These are phyloP conservation scores for Drosophila triauraria DNA, from an alignment of 1,140 invertebrate species.

Conservation along the genomic window DNA sequence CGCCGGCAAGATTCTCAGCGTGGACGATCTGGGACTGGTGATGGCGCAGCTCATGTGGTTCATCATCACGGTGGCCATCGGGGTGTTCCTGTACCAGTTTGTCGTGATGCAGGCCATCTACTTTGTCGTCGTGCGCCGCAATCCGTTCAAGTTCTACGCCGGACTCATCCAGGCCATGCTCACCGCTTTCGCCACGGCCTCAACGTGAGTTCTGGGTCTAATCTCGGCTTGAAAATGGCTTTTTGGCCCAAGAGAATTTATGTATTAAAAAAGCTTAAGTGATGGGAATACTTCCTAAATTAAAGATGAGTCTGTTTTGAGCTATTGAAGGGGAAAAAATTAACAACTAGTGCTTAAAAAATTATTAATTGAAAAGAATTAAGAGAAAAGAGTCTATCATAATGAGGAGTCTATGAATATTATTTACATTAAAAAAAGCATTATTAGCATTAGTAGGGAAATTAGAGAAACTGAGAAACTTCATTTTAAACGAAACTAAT, in stretches of 20 bases:
- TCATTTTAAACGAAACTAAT: no score
- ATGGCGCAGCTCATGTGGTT: constrained; percentile 95
- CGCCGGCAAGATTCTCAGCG: constrained; percentile 94
- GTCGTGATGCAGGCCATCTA: constrained; percentile 94
- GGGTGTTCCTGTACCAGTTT: constrained; percentile 94
- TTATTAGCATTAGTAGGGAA: no score
- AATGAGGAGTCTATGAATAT: no score
- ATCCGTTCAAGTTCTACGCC: constrained; percentile 95
- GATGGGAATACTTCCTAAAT: background rate
- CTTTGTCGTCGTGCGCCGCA: constrained; percentile 92
- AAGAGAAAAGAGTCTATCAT: no score
- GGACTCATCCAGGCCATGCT: constrained; percentile 93
- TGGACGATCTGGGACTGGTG: constrained; percentile 91
- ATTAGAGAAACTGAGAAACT: no score
- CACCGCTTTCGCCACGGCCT: constrained; percentile 96
- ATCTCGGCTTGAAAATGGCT: constrained; percentile 17
- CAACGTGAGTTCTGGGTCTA: constrained; percentile 89
- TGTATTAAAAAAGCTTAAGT: background rate
- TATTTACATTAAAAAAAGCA: no score
- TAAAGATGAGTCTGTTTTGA: background rate
- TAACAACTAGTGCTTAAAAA: no score
- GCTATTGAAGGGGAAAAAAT: no score
- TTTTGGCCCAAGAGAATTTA: background rate
- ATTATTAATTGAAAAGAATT: no score
- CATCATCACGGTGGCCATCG: constrained; percentile 93